These are phyloP conservation scores for Bubo blakistoni DNA, from an alignment of 2,113 vertebrate species.

Conservation along the genomic window DNA sequence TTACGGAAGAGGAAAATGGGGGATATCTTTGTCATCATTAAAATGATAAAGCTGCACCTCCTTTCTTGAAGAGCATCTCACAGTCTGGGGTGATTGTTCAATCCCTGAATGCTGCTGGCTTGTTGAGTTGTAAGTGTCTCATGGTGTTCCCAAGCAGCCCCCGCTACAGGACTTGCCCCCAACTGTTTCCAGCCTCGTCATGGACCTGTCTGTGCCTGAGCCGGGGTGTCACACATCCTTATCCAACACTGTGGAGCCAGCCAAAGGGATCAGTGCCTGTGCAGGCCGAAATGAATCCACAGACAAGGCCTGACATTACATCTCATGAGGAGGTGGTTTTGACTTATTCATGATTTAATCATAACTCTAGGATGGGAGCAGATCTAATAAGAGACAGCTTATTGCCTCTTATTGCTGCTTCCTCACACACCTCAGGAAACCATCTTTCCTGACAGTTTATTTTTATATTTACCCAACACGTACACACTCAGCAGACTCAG, in stretches of 20 bases:
- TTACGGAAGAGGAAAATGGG: neutral
- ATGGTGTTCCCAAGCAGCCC: neutral
- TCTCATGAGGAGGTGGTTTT: neutral
- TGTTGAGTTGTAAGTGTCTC: neutral
- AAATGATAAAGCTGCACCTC: neutral
- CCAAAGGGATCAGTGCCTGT: neutral
- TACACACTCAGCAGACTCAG: too few species aligned
- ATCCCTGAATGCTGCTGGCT: neutral
- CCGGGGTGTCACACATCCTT: neutral
- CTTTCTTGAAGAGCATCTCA: neutral
- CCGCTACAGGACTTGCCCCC: neutral
- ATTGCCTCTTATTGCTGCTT: neutral
- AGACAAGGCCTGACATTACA: neutral
- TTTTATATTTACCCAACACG: neutral
- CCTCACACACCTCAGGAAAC: neutral
- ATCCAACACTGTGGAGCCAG: neutral
- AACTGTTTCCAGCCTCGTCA: neutral
- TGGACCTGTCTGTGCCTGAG: accelerated
- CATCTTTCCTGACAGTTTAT: neutral
- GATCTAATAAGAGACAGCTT: neutral
- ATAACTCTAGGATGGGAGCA: neutral
- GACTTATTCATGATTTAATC: neutral
- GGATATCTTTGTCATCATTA: neutral
- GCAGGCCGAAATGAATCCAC: neutral
- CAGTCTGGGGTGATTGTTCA: neutral